Evolutionary conservation across 1,140 invertebrate genomes (phyloP), one percentile per base, ranked within the genome.

Genomic region (Pachypeltis micranthus): DNA sequence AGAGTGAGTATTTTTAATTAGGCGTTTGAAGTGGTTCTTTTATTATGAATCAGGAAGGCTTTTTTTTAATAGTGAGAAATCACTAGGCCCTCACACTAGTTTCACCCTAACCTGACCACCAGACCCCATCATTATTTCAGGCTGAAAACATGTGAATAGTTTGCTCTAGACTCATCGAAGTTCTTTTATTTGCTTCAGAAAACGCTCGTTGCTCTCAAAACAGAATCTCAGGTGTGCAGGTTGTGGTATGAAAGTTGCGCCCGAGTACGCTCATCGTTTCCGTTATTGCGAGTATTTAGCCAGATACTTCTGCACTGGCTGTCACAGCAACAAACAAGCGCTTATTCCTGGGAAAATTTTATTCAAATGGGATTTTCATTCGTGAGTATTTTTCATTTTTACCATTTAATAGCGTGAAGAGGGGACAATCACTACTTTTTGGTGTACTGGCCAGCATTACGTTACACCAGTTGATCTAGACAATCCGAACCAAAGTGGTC

Each of bases 301-400:
- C 16, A 84, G 90, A 69, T 91, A 89, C 74, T 91, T 93, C 74
- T 94, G 91, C 72, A 90, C 89, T 3, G 88, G 87, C 28, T 94
- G 91, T 72, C 91, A 93, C 74, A 84, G 80, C 10, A 87, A 90
- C 72, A 81, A 89, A 68, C 76, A 83, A 56, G 78, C 85, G 2
- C 73, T 85, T 58, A 88, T 93, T 68, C 91, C 91, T 21, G 87
- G 84, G 14, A 79, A 83, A 69, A 85, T 94, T 44, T 74, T 91
- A 14, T 78, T 82, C 63, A 82, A 84, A 69, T 89, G 86, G 85
- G 84, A 87, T 71, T 85, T 90, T 69, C 82, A 62, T 63, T 66
- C 72, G 78, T 77, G 77, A 83, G 79, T 86, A 79, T 84, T 87
- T 72, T 73, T 73, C 75, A 86, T 63, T 56, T 55, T n/a, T n/a